These are phyloP conservation scores for Xestia rhomboidea DNA, from an alignment of 2,888 invertebrate genomes.

Conservation along the genomic window DNA sequence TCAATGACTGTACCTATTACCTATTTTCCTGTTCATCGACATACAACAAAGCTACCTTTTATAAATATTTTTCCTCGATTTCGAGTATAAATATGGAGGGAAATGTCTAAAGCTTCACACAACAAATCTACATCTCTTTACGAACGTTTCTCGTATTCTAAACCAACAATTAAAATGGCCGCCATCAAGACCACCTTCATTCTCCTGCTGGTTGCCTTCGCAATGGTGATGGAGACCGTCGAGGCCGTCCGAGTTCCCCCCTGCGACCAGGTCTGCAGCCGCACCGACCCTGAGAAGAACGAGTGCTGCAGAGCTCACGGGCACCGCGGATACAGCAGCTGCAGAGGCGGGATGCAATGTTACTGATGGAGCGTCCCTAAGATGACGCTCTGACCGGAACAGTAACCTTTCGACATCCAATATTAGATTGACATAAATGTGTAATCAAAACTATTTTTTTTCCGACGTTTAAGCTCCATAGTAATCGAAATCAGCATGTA, in stretches of 20 bases:
- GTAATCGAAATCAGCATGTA: neutral
- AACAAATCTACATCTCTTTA: constrained; percentile 10
- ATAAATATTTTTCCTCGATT: constrained; percentile 15
- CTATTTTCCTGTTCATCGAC: neutral
- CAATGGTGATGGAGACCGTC: constrained; percentile 43
- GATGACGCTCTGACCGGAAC: neutral
- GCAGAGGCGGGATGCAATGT: constrained; percentile 20
- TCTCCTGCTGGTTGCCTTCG: constrained; percentile 44
- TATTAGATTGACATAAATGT: neutral
- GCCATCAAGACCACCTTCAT: constrained; percentile 37
- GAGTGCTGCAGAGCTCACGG: constrained; percentile 49
- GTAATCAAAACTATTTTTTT: neutral
- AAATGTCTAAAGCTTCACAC: constrained; percentile 4
- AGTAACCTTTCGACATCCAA: neutral
- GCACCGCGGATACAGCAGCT: neutral
- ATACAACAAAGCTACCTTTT: neutral
- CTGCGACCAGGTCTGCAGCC: constrained; percentile 41
- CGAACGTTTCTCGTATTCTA: constrained; percentile 20
- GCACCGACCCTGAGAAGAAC: constrained; percentile 2
- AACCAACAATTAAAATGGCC: constrained; percentile 31
- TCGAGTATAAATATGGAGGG: constrained; percentile 17
- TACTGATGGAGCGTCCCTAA: constrained; percentile 1
- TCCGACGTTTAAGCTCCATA: too few species aligned
- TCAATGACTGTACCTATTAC: neutral
- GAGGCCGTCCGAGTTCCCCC: constrained; percentile 17